phyloP scores from a whole-genome alignment of 2,888 invertebrate species.

The Rhagophthalmus giganteus region DNA sequence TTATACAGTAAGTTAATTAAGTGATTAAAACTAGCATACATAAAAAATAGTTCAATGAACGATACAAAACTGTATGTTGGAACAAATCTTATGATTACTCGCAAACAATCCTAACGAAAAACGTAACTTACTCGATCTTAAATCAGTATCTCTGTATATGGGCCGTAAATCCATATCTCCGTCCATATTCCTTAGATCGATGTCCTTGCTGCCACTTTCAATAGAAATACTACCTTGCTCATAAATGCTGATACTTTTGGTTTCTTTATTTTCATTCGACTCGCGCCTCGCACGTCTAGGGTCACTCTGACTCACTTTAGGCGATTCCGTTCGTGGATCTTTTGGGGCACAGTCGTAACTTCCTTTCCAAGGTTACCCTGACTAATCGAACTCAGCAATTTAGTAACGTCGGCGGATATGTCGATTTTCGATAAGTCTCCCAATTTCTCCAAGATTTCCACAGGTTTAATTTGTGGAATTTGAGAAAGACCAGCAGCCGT shows the following conservation, averaged over 20 bases:
- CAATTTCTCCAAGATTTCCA: conserved; percentile 64
- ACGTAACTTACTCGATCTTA: conserved; percentile 57
- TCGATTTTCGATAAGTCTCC: conserved; percentile 74
- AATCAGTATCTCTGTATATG: conserved; percentile 68
- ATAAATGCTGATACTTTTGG: conserved; percentile 61
- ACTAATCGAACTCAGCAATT: conserved; percentile 64
- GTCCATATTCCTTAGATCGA: conserved; percentile 55
- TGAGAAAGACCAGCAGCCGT: not conserved
- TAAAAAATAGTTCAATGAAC: too few species aligned
- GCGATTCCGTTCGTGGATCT: conserved; percentile 33
- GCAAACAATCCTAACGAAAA: too few species aligned
- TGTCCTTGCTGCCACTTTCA: conserved; percentile 58
- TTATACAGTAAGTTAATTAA: too few species aligned
- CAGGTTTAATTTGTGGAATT: conserved; percentile 55
- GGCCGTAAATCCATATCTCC: conserved; percentile 60
- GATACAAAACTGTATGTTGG: too few species aligned
- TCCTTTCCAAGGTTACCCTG: conserved; percentile 22
- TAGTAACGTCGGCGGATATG: conserved; percentile 73
- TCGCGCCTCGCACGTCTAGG: conserved; percentile 37
- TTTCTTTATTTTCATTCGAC: conserved; percentile 42
- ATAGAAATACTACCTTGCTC: conserved; percentile 63
- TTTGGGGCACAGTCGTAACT: conserved; percentile 10
- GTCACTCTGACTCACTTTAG: conserved; percentile 28
- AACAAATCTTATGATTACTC: too few species aligned
- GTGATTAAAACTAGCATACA: too few species aligned